Percentiles rank a stretch among this genome's conserved stretches.
phyloP scores from a whole-genome alignment of 2,888 invertebrate species.

The Epsilonema sp. region DNA sequence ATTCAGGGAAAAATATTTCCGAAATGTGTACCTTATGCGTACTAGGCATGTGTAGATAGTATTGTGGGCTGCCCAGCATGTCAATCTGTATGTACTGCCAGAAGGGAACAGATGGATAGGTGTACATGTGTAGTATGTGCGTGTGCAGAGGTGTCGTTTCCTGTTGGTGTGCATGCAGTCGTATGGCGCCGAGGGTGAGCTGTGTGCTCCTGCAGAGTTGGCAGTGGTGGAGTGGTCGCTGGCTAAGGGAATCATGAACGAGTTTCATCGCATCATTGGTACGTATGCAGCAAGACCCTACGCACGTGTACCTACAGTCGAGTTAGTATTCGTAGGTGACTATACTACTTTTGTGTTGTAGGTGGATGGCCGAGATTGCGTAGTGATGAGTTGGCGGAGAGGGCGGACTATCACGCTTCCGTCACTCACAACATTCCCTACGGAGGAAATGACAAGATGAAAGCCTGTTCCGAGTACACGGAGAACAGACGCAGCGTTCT shows the following conservation, averaged over 20 bases:
- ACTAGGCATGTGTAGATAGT: no score
- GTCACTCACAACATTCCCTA: not conserved
- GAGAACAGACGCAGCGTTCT: no score
- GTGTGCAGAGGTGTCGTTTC: conserved; percentile 3
- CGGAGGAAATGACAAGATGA: not conserved
- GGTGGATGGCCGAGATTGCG: not conserved
- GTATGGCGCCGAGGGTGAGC: not conserved
- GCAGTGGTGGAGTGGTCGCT: not conserved
- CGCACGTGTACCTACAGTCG: no score
- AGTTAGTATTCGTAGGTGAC: no score
- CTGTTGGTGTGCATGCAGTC: conserved; percentile 2
- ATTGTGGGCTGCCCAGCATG: no score
- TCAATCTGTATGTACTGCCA: no score
- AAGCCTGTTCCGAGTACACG: no score
- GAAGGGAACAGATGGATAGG: no score
- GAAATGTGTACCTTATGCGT: no score
- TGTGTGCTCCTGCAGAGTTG: conserved; percentile 2
- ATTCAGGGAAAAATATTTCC: no score
- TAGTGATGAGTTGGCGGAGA: not conserved
- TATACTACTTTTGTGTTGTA: not conserved
- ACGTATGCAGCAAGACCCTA: not conserved
- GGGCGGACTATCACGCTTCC: not conserved
- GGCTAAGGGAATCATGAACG: not conserved
- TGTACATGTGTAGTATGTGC: not conserved
- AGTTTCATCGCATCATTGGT: not conserved